These are phyloP conservation scores for Lindbergichthys nudifrons DNA, from an alignment of 2,797 vertebrate species.

Conservation along the genomic window DNA sequence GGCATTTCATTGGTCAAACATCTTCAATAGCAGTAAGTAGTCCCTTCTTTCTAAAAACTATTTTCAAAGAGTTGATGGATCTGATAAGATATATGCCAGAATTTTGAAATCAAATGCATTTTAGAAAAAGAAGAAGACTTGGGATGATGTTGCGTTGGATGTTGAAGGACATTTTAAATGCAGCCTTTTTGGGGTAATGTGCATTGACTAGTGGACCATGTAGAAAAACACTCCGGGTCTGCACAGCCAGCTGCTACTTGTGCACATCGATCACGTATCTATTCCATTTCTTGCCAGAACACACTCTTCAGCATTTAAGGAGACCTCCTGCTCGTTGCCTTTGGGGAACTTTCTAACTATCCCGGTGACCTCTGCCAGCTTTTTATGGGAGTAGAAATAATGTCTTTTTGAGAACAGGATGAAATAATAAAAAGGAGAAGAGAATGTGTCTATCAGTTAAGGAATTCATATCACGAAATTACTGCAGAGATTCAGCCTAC, in stretches of 20 bases:
- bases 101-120: background rate
- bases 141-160: conserved; percentile 5
- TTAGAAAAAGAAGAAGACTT: background rate
- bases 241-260: conserved; percentile 48
- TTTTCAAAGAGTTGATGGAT: background rate
- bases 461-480: background rate
- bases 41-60: background rate
- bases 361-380: conserved; percentile 5
- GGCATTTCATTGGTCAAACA: background rate
- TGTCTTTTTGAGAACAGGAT: background rate
- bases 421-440: background rate
- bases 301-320: conserved; percentile 22
- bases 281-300: conserved; percentile 34
- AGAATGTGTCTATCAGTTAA: background rate
- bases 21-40: background rate
- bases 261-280: conserved; percentile 39
- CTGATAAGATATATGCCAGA: background rate
- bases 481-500: background rate
- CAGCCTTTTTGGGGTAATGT: conserved; percentile 22
- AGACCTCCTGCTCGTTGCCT: conserved; percentile 19
- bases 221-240: conserved; percentile 34
- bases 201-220: conserved; percentile 20
- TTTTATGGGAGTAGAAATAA: background rate
- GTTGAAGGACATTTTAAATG: conserved; percentile 7
- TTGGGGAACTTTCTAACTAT: conserved; percentile 18